Conservation (phyloP, 2,888 invertebrate species). For the Gnatocerus cornutus region DNA sequence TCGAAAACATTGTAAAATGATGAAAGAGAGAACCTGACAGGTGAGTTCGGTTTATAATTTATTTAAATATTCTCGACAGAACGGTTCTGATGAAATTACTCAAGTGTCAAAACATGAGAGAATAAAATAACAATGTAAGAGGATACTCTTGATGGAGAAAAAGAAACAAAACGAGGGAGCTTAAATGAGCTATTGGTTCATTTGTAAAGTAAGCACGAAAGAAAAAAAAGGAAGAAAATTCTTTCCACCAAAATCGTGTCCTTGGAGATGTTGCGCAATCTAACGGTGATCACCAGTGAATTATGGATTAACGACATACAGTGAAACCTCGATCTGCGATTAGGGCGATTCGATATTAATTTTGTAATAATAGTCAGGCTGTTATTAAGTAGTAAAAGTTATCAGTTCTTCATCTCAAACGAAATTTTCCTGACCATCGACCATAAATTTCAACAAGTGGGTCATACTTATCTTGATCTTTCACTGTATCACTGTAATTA, state of each 20-base stretch:
- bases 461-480: neutral
- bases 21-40: conserved; percentile 28
- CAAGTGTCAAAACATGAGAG: conserved; percentile 27
- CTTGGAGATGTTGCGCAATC: no score
- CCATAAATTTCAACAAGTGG: neutral
- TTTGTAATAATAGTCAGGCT: no score
- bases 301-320: no score
- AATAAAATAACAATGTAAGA: conserved; percentile 34
- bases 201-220: conserved; percentile 21
- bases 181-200: conserved; percentile 24
- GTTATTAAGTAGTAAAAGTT: neutral
- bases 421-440: neutral
- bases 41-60: conserved; percentile 27
- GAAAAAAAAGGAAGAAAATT: neutral
- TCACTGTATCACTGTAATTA: conserved; percentile 2
- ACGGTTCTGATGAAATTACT: conserved; percentile 22
- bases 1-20: conserved; percentile 12
- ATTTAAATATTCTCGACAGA: conserved; percentile 33
- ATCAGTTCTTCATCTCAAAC: neutral
- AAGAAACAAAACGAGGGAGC: neutral
- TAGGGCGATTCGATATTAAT: no score
- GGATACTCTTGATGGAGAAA: conserved; percentile 22
- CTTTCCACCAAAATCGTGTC: neutral
- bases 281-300: no score
- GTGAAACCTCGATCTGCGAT: no score